Evolutionary conservation across 2,888 invertebrate genomes (phyloP).

Genomic region (Ormyrus pomaceus): DNA sequence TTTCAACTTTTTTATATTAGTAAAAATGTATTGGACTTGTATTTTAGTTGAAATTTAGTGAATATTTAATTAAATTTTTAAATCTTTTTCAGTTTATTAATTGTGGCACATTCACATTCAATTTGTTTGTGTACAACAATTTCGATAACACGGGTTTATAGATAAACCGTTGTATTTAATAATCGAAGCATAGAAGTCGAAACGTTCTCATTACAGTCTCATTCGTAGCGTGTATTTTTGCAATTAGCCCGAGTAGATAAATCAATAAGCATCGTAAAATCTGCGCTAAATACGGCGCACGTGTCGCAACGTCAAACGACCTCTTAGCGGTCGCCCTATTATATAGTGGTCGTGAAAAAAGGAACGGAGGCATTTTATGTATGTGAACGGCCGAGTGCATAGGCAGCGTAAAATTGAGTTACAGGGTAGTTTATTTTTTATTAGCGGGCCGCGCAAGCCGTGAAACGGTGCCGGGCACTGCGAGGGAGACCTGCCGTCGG

Average conservation of each 20-base stretch:
- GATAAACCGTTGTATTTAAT: too few species aligned
- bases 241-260: conserved; percentile 21
- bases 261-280: conserved; percentile 29
- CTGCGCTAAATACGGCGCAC: conserved; percentile 14
- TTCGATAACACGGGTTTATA: too few species aligned
- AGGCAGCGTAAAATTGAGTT: conserved; percentile 72
- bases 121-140: too few species aligned
- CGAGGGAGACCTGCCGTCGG: conserved; percentile 37
- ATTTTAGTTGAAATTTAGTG: too few species aligned
- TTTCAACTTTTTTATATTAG: too few species aligned
- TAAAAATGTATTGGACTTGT: too few species aligned
- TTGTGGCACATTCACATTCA: too few species aligned
- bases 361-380: conserved; percentile 52
- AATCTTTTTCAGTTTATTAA: too few species aligned
- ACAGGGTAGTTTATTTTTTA: conserved; percentile 72
- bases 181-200: too few species aligned
- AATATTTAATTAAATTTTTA: too few species aligned
- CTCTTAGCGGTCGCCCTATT: conserved; percentile 21
- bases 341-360: conserved; percentile 28
- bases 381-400: conserved; percentile 61
- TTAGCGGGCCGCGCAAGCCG: conserved; percentile 62
- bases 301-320: conserved; percentile 10
- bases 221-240: neutral
- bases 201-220: neutral
- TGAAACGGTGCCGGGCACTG: conserved; percentile 62